Conservation (phyloP, 2,113 vertebrate genomes). For the Anguilla japonica region DNA sequence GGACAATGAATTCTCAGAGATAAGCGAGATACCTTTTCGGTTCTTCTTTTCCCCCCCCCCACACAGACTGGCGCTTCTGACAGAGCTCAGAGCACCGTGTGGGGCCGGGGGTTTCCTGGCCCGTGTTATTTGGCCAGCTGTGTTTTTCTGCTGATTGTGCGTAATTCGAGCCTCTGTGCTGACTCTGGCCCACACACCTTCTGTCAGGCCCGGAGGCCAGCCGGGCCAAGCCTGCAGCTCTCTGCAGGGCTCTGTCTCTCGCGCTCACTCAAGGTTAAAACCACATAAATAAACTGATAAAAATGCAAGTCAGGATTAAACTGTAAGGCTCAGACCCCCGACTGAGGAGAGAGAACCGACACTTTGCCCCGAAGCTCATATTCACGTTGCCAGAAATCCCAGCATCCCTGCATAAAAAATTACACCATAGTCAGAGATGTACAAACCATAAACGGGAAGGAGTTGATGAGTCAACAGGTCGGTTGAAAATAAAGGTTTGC, state of each 20-base stretch:
- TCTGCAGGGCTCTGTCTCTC: not conserved
- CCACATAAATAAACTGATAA: not conserved
- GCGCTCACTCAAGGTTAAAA: conserved; percentile 1
- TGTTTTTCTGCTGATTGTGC: not conserved
- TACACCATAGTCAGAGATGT: no score
- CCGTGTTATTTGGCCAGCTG: not conserved
- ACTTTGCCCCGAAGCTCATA: not conserved
- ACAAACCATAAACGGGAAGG: no score
- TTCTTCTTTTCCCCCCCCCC: no score
- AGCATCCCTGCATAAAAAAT: not conserved
- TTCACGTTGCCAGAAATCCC: not conserved
- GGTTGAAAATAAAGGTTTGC: no score
- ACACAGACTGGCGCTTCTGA: not conserved
- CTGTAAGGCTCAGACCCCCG: not conserved
- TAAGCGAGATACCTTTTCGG: not conserved
- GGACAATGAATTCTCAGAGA: not conserved
- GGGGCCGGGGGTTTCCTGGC: not conserved
- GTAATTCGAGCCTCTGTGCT: not conserved
- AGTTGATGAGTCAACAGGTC: no score
- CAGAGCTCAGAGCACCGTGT: not conserved
- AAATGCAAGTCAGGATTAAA: not conserved
- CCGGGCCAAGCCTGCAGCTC: not conserved
- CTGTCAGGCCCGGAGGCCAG: not conserved
- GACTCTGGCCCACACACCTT: not conserved
- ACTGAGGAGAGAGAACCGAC: not conserved